Base-by-base conservation (phyloP, 2,888 invertebrate species). In the Ormyrus thymus region DNA sequence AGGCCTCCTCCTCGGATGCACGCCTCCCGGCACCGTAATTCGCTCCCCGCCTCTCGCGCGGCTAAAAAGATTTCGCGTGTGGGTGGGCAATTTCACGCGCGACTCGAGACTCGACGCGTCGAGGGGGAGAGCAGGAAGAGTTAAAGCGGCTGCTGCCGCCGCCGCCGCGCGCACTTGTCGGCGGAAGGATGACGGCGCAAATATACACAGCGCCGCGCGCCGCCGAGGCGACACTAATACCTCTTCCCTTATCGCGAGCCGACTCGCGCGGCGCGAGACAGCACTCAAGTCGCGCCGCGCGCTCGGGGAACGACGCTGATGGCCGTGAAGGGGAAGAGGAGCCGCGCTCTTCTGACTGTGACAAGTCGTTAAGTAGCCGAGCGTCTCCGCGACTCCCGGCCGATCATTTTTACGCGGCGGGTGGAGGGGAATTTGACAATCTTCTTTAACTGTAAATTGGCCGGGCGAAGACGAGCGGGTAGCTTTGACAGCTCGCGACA, bases 121-220 rank as follows among this genome's bases (percentile, higher is more conserved):
- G 7, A 10, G 51, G n/a, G n/a, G 15, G 7, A 45, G 45, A n/a
- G 15, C 15, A 59, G 15, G 29, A 65, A 59, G 62, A 51, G 65
- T 64, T 53, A 51, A 71, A 71, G 71, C 48, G 53, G 45, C 46
- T 29, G 11, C 65, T 50, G 56, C 65, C 15, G 58, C 45, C 15
- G 13, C n/a, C n/a, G 11, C 53, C 15, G 46, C 9, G n/a, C 43
- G 72, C n/a, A 84, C 83, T 83, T 82, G 83, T 83, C 82, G 82
- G 80, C 82, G 82, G 81, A 82, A 83, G 81, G 82, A 82, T 84
- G 83, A 84, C 82, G 82, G 73, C 81, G 83, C 81, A 82, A 83
- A 83, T 84, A 81, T 82, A 83, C 83, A 83, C 82, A 82, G 81
- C 81, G 80, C 80, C 56, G 65, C 46, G 45, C 13, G n/a, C 15